A percentile compares a stretch with the other conserved stretches of the same genome.
phyloP scores from a whole-genome alignment of 2,888 invertebrate species.

The Electrophaes corylata region DNA sequence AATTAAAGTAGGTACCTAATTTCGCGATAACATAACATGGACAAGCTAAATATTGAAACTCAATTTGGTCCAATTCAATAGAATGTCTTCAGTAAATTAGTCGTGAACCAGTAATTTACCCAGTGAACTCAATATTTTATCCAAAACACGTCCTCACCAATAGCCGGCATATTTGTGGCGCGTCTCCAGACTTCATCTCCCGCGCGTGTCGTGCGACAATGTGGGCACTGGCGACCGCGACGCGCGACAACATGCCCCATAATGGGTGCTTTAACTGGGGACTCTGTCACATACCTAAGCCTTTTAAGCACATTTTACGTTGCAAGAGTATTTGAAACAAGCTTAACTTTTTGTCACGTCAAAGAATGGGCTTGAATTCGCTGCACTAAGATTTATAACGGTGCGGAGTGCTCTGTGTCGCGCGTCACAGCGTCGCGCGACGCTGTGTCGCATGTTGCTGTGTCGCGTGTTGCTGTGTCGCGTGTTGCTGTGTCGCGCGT shows the following conservation, averaged over 20 bases:
- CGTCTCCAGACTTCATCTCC: conserved; percentile 10
- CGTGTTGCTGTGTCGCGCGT: background rate
- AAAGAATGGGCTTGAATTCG: background rate
- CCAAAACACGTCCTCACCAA: conserved; percentile 6
- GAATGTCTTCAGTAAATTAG: too few species aligned
- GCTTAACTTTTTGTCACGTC: background rate
- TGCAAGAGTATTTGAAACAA: background rate
- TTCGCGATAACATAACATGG: too few species aligned
- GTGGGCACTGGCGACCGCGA: background rate
- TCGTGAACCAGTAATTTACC: conserved; percentile 1
- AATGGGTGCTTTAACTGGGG: background rate
- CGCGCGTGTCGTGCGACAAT: background rate
- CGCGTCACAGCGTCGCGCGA: background rate
- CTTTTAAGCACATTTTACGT: background rate
- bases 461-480: background rate
- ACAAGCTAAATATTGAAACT: too few species aligned
- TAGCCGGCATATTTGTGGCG: conserved; percentile 16
- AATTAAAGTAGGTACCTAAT: too few species aligned
- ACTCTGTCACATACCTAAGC: background rate
- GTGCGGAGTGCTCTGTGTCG: background rate
- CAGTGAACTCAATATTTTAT: conserved; percentile 17
- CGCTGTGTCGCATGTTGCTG: background rate
- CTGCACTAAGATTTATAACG: background rate
- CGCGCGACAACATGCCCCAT: background rate
- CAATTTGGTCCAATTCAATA: too few species aligned